Percentiles rank a stretch among this genome's conserved stretches.
Evolutionary conservation across 2,888 invertebrate species (phyloP).

Genomic region (Limnephilus marmoratus): DNA sequence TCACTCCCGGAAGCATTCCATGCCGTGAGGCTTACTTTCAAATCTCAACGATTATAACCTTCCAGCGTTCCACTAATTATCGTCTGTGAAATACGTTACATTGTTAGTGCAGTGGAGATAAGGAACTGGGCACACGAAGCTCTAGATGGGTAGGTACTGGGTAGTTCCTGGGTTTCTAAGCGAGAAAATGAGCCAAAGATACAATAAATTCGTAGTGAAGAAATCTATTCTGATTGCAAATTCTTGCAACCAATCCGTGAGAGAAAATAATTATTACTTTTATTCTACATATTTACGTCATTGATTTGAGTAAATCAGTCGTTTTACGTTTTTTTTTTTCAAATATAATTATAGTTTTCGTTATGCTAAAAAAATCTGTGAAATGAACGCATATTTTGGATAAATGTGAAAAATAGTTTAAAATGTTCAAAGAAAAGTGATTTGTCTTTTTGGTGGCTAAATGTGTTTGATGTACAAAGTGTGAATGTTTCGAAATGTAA

Average conservation of each 20-base stretch:
- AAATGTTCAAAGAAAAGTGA: too few relatives aligned
- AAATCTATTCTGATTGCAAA: background rate
- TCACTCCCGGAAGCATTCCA: constrained; percentile 31
- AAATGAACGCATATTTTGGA: too few relatives aligned
- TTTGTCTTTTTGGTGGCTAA: too few relatives aligned
- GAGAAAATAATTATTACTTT: too few relatives aligned
- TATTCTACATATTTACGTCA: too few relatives aligned
- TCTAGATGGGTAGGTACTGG: background rate
- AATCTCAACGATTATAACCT: constrained; percentile 27
- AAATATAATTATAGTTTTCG: too few relatives aligned
- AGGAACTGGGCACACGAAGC: constrained; percentile 11
- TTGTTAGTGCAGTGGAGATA: constrained; percentile 24
- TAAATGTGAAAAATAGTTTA: too few relatives aligned
- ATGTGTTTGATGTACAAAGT: too few relatives aligned
- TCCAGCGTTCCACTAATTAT: constrained; percentile 30
- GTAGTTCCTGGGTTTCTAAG: background rate
- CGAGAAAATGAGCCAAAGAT: background rate
- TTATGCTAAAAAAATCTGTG: too few relatives aligned
- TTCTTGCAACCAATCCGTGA: background rate
- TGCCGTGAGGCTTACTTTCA: background rate
- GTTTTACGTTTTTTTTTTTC: too few relatives aligned
- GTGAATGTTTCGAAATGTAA: too few relatives aligned
- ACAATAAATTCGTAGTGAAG: background rate
- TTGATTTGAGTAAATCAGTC: too few relatives aligned
- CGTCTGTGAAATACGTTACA: constrained; percentile 29